phyloP scores from a whole-genome alignment of 2,797 vertebrate species.

The Cyclopterus lumpus region DNA sequence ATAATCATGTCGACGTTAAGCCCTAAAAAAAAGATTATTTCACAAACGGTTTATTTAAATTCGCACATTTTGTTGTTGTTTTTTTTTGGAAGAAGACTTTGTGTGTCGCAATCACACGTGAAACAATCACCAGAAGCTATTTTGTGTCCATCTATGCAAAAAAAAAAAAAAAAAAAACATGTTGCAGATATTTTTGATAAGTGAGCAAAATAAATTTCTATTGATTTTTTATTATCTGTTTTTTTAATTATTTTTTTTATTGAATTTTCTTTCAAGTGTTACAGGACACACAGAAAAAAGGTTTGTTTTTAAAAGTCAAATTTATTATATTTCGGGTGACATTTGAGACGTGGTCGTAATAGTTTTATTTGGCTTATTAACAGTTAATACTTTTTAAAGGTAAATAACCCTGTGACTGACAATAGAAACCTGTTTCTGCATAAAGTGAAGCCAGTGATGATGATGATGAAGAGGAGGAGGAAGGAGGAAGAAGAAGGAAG shows the following conservation, averaged over 20 bases:
- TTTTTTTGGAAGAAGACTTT: background rate
- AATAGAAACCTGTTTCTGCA: background rate
- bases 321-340: no score
- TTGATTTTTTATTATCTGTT: conserved; percentile 68
- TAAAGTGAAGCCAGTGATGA: background rate
- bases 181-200: conserved; percentile 82
- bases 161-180: conserved; percentile 71
- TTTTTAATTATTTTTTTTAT: no score
- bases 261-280: background rate
- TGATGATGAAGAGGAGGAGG: no score
- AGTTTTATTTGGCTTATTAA: no score
- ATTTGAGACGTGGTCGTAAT: no score
- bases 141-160: conserved; percentile 80
- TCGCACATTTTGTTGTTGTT: background rate
- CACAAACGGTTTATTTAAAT: conserved; percentile 22
- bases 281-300: no score
- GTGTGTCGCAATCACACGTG: conserved; percentile 45
- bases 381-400: background rate
- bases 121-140: conserved; percentile 58
- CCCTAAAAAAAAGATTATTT: conserved; percentile 20
- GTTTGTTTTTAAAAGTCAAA: no score
- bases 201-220: conserved; percentile 80
- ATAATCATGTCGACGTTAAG: background rate
- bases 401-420: background rate
- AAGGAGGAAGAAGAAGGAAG: background rate